A percentile compares a stretch with the other conserved stretches of the same genome.
phyloP scores from a whole-genome alignment of 92 coral and sea anemone species.

The Actinernus sp. region DNA sequence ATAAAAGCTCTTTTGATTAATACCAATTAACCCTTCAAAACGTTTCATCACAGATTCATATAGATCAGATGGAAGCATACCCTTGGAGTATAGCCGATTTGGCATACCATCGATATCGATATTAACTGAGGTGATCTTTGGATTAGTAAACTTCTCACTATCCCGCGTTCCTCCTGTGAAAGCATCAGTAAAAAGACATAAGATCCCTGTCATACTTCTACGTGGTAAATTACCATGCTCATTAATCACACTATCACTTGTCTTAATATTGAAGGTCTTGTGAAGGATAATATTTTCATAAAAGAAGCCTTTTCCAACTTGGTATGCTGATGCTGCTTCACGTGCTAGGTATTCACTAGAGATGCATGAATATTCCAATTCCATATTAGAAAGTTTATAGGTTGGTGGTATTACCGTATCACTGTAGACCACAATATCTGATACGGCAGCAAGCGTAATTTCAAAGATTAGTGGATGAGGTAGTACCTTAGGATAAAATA shows the following conservation, averaged over 20 bases:
- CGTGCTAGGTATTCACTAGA: too few species aligned
- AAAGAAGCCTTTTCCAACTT: constrained; percentile 38
- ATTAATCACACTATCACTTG: constrained; percentile 36
- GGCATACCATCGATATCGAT: too few species aligned
- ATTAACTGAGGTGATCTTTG: too few species aligned
- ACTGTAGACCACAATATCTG: too few species aligned
- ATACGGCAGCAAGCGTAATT: constrained; percentile 37
- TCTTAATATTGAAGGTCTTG: constrained; percentile 46
- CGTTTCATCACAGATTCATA: constrained; percentile 54
- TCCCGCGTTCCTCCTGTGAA: constrained; percentile 40
- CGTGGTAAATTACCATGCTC: constrained; percentile 60
- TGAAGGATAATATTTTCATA: constrained; percentile 56
- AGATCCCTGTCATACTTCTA: too few species aligned
- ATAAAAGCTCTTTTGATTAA: constrained; percentile 45
- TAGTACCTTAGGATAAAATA: too few species aligned
- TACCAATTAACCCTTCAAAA: too few species aligned
- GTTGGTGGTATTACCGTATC: constrained; percentile 3
- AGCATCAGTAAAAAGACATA: constrained; percentile 30
- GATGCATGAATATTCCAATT: too few species aligned
- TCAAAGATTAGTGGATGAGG: too few species aligned
- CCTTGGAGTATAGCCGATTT: too few species aligned
- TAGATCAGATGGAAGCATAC: too few species aligned
- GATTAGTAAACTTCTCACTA: constrained; percentile 58
- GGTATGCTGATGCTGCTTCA: constrained; percentile 39
- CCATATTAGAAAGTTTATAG: constrained; percentile 45